Evolutionary conservation across 2,888 invertebrate genomes (phyloP), one percentile per base, ranked within the genome.

Genomic region (Agrotis ipsilon): DNA sequence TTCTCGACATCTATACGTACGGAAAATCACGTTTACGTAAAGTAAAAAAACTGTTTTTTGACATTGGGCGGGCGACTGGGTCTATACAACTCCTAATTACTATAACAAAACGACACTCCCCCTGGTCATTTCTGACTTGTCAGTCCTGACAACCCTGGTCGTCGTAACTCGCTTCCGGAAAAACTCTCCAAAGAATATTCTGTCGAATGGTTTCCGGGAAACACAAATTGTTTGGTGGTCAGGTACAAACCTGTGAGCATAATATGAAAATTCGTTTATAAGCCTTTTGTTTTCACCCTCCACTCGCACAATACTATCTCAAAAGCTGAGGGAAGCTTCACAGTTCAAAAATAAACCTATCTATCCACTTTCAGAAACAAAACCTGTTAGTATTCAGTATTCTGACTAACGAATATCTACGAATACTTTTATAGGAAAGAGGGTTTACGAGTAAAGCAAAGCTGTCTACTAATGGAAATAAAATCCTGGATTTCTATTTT

Each of bases 271-370:
- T 54, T 27, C 27, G 66, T 75, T 65, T 21, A 19, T 32, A 66
- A 71, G 16, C 54, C 48, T 72, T 21, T 43, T 75, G 75, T 55
- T 67, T 32, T 16, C 43, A 54, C 7, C 27, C 46, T 13, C 27
- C 27, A 46, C 6, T 43, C 43, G 43, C 16, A 48, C 48, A 14
- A 52, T 24, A 63, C 6, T 39, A 27, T 27, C 19, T 66, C 27
- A 48, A 66, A 67, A 55, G 27, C 27, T 27, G n/a, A 54, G n/a
- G 54, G 16, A 54, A 48, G 67, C 68, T 27, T 43, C 9, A 54
- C 13, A 27, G 14, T 48, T 18, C 27, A 32, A 27, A 14, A 39
- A 54, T 54, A 46, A 39, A 19, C 14, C 16, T 24, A 24, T 45
- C n/a, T 24, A 24, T 32, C n/a, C 24, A 63, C 39, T 63, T 70